Evolutionary conservation across 1,140 invertebrate species (phyloP), one percentile per base, ranked within the genome.

Genomic region (Drosophila oshimai): DNA sequence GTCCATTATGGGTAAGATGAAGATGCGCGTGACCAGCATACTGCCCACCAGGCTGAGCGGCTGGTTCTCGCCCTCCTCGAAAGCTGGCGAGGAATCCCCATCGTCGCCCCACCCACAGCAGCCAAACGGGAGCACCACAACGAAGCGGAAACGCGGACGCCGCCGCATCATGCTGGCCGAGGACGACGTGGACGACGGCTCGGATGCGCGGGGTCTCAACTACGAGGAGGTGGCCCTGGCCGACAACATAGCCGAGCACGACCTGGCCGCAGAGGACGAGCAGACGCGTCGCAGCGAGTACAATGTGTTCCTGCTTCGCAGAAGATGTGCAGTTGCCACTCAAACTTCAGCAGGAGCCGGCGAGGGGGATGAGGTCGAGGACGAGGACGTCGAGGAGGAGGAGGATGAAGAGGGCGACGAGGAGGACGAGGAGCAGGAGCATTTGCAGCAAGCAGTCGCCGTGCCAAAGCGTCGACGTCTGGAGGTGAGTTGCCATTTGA

Each of bases 1-100:
- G 89, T 89, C 89, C 12, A 79, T 90, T 37, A 87, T 90, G 51
- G 77, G 74, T 12, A 90, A 87, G 65, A 54, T 90, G 26, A 87
- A 79, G 29, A 80, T 54, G 31, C 72, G 81, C 6, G 72, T 90
- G 1, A 76, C 86, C 2, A 89, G 73, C 49, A 90, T 90, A 34
- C 24, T 90, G 9, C 73, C 89, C 13, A 58, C 60, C 18, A 74
- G 79, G 10, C 9, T 90, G 0, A 68, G 67, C 45, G 87, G 75
- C 51, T 90, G 89, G 89, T 90, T 90, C 46, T 87, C 87, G 42
- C 83, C 89, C 15, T 57, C 72, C 6, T 41, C 68, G 6, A 73
- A 62, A 10, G 9, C 26, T 2, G 28, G 22, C 3, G 7, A n/a
- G 4, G 20, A 51, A 5, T 18, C 36, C 13, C 6, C 44, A 17